These are phyloP conservation scores for Malurus cyaneus DNA, from an alignment of 2,113 vertebrate species.

Conservation along the genomic window DNA sequence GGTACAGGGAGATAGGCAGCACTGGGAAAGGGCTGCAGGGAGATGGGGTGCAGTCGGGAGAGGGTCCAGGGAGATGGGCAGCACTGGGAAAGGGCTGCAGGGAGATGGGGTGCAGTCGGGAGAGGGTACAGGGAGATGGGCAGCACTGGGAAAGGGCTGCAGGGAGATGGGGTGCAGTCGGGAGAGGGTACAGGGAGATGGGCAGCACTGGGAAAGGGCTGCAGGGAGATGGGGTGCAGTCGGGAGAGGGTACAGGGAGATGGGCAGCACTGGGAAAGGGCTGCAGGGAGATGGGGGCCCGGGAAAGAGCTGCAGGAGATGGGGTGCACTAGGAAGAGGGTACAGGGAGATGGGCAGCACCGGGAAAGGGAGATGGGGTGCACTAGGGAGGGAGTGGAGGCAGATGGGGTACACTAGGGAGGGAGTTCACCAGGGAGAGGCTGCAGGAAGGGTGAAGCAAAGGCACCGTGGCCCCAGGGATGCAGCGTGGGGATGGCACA, in stretches of 20 bases:
- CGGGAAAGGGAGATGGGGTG: rapidly evolving
- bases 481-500: rapidly evolving
- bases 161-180: too few relatives aligned
- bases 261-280: rapidly evolving
- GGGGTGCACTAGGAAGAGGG: not conserved
- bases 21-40: too few relatives aligned
- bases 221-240: rapidly evolving
- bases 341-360: rapidly evolving
- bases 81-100: too few relatives aligned
- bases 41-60: too few relatives aligned
- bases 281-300: not conserved
- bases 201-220: not conserved
- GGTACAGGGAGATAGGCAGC: too few relatives aligned
- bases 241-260: not conserved
- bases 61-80: too few relatives aligned
- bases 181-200: too few relatives aligned
- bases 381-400: rapidly evolving
- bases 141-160: not conserved
- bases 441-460: not conserved
- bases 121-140: too few relatives aligned
- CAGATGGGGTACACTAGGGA: rapidly evolving
- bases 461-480: not conserved
- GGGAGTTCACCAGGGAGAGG: not conserved
- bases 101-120: too few relatives aligned
- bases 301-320: too few relatives aligned